Base-by-base conservation (phyloP, 2,888 invertebrate genomes). In the Germaria angustata region DNA sequence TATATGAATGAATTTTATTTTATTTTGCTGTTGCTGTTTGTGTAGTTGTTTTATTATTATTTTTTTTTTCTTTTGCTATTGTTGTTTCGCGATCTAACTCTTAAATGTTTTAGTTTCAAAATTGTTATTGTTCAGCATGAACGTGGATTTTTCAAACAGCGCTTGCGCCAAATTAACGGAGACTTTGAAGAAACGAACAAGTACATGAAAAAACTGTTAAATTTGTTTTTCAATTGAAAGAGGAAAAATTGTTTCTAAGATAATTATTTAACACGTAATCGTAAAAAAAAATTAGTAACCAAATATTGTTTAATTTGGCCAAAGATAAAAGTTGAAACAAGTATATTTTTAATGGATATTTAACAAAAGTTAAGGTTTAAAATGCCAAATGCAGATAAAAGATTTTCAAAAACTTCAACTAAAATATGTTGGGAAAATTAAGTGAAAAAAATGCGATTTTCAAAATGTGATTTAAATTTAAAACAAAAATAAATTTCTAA, bases 111-210 rank as follows among this genome's bases (percentile, higher is more conserved):
- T 44, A 80, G 79, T 73, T 80, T 59, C 11, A 24, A 44, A 80
- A 44, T 80, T 80, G 72, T 80, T 80, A 73, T 73, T 80, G 79
- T 80, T 80, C 44, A 73, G 79, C 34, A 66, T 73, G 53, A 66
- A 80, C 79, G 79, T 61, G 66, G 34, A 44, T 73, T 39, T 65
- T 57, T 39, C 28, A 51, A 65, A 41, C 51, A 63, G 73, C 79
- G 72, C 79, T 73, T 73, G 72, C 66, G 72, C 66, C 72, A 68
- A 80, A 44, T 39, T 66, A 80, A 80, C 79, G 79, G 66, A 73
- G 2, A 34, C 41, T 61, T 51, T 39, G 24, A 49, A 15, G 3
- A 72, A 32, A 65, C 34, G 44, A 57, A 41, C 7, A 68, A 44
- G 20, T 28, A 61, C 32, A 20, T 20, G 41, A 68, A 77, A 55